Evolutionary conservation across 2,888 invertebrate species (phyloP).

Genomic region (Ormyrus pomaceus): DNA sequence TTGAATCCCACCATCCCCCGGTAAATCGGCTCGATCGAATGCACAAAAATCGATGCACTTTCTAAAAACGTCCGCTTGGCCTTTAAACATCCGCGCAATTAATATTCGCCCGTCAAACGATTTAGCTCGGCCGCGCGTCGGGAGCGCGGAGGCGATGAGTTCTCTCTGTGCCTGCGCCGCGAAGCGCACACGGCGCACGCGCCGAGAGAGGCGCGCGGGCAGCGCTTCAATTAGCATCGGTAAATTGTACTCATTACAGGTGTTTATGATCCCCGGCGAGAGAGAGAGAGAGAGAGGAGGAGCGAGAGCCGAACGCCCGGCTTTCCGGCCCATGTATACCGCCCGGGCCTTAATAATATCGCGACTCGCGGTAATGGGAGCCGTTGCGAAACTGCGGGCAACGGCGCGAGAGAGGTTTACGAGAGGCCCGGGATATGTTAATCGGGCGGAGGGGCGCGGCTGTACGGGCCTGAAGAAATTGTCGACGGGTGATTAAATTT

Average conservation of each 20-base stretch:
- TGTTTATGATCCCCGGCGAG: slow-evolving; percentile 33
- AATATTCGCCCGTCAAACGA: slow-evolving; percentile 31
- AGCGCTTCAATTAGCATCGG: slow-evolving; percentile 50
- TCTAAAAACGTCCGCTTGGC: background rate
- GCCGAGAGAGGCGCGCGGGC: background rate
- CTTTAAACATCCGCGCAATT: slow-evolving; percentile 26
- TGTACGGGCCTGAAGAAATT: too few species aligned
- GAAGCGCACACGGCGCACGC: background rate
- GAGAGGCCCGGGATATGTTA: too few species aligned
- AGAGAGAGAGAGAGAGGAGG: background rate
- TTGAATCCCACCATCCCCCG: too few species aligned
- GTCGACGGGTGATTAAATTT: too few species aligned
- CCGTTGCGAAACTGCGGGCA: too few species aligned
- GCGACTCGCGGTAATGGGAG: too few species aligned
- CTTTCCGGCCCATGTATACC: background rate
- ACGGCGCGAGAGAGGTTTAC: too few species aligned
- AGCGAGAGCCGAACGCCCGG: background rate
- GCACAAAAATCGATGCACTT: background rate
- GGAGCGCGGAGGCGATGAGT: background rate
- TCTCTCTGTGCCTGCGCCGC: background rate
- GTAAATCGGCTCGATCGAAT: too few species aligned
- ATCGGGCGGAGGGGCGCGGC: too few species aligned
- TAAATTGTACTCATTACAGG: slow-evolving; percentile 51
- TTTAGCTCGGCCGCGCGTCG: slow-evolving; percentile 1
- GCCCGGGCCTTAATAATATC: too few species aligned